Evolutionary conservation across 2,797 vertebrate species (phyloP), one percentile per base, ranked within the genome.

Genomic region (Enteromius argenteus): DNA sequence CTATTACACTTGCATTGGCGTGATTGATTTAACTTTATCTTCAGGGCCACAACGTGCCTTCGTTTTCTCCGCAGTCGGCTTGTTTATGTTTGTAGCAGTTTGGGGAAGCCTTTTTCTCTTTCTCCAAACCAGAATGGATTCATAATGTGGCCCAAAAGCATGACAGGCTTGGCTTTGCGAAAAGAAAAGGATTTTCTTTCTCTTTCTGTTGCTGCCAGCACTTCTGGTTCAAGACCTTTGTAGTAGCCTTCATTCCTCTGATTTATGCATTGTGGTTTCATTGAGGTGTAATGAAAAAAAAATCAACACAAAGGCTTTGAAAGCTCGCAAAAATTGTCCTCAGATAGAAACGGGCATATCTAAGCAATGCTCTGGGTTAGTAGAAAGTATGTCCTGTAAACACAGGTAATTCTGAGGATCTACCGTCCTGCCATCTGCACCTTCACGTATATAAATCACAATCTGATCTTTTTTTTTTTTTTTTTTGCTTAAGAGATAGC

Each of bases 21-120:
- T 92, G 92, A 92, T 93, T 90, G 90, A 94, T 93, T 92, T 89
- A 86, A 89, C 85, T 84, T 93, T 92, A 92, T 93, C 91, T 94
- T 86, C 88, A 79, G 71, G 80, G 89, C 91, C 92, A 93, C 89
- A 90, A 89, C 91, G 88, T 86, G 85, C 86, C 44, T 85, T 87
- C 53, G 23, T 76, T 88, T 79, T 84, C 64, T 23, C 66, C 1
- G n/a, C 27, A 51, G 62, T 79, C 10, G 51, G 85, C 88, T 94
- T 94, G 93, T 92, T 94, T 92, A 90, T 93, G 91, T 92, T 93
- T 93, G 79, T 89, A 85, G 89, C 71, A 86, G 83, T 88, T 72
- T 85, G 51, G 84, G 88, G 86, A 88, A 86, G 74, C 42, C 81
- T 83, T 27, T 81, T 32, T 30, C n/a, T 68, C 42, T 68, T 19